Conservation (phyloP, 2,113 vertebrate genomes). For the Uria lomvia region DNA sequence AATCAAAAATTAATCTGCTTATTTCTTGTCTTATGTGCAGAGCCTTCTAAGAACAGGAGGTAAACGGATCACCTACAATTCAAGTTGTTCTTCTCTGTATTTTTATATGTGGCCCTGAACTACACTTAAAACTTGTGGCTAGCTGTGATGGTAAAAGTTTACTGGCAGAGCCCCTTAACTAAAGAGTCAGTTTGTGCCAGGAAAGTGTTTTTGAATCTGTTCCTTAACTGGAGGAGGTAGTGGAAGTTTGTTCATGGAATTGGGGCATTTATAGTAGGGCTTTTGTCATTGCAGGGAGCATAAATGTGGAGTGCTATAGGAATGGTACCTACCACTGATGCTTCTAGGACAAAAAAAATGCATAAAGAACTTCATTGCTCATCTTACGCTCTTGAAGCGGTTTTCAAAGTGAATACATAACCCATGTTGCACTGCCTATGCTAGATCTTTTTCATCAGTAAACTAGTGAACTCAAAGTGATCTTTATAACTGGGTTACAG, state of each 20-base stretch:
- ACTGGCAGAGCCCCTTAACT: background rate
- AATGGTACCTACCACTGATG: background rate
- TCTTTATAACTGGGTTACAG: background rate
- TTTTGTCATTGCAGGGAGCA: background rate
- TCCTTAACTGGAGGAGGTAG: background rate
- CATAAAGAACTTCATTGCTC: background rate
- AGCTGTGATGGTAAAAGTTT: background rate
- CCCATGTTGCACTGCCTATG: background rate
- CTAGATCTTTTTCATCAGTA: background rate
- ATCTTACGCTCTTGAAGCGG: background rate
- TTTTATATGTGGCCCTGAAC: background rate
- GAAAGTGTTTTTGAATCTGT: background rate
- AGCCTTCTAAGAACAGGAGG: background rate
- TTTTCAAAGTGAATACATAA: background rate
- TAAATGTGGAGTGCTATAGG: background rate
- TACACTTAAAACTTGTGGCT: background rate
- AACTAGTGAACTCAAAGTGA: background rate
- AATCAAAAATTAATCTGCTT: background rate
- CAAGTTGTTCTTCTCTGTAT: background rate
- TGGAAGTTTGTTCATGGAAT: background rate
- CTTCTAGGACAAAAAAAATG: background rate
- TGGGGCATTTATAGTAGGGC: background rate
- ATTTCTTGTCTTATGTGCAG: background rate
- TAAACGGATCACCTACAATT: background rate
- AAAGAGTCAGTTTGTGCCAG: background rate